Evolutionary conservation across 2,888 invertebrate species (phyloP).

Genomic region (Lymantria monacha): DNA sequence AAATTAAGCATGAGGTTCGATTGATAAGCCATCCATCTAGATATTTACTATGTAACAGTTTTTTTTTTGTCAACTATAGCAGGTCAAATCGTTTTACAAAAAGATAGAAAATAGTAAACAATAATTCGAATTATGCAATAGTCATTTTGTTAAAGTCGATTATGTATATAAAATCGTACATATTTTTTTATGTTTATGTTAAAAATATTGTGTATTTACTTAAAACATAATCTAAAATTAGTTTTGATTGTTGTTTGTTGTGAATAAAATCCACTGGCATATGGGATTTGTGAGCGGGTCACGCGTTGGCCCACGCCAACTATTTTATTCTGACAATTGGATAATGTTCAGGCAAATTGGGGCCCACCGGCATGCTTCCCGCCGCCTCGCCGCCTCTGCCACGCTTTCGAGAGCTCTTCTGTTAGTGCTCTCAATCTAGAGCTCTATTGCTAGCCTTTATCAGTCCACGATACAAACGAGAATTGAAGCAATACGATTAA

Average conservation of each 20-base stretch:
- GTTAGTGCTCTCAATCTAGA: constrained; percentile 43
- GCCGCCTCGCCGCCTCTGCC: constrained; percentile 51
- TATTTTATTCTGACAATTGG: constrained; percentile 75
- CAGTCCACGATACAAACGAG: constrained; percentile 34
- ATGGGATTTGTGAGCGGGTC: constrained; percentile 59
- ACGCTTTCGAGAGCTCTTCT: constrained; percentile 70
- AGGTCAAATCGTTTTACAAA: too few relatives aligned
- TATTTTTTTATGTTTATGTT: too few relatives aligned
- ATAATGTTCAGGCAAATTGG: constrained; percentile 75
- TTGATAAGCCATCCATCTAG: too few relatives aligned
- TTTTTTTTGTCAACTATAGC: too few relatives aligned
- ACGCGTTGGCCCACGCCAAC: constrained; percentile 79
- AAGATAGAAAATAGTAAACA: too few relatives aligned
- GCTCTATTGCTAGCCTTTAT: constrained; percentile 61
- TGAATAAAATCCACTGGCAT: background rate
- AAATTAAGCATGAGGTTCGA: too few relatives aligned
- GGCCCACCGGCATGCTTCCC: constrained; percentile 72
- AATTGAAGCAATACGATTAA: background rate
- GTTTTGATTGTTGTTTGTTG: background rate
- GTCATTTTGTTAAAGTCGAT: too few relatives aligned
- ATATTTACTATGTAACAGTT: too few relatives aligned
- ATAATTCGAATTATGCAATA: too few relatives aligned
- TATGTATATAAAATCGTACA: too few relatives aligned
- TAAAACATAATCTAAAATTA: too few relatives aligned
- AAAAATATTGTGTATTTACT: too few relatives aligned